phyloP scores from a whole-genome alignment of 2,888 invertebrate genomes.

The Allygus modestus region DNA sequence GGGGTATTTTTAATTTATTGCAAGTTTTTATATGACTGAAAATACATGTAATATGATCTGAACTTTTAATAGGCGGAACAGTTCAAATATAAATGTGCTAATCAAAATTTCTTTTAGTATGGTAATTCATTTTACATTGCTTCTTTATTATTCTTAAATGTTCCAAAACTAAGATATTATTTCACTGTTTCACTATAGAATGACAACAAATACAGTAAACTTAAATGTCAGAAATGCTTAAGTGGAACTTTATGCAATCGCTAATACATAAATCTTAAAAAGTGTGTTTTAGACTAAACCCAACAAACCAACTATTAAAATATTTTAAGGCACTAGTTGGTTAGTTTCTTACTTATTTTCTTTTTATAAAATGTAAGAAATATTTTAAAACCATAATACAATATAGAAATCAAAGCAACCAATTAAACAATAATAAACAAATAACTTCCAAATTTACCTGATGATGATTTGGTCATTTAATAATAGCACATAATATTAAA shows the following conservation, averaged over 20 bases:
- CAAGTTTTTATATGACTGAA: neutral
- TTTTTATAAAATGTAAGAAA: too few relatives aligned
- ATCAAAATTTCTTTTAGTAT: neutral
- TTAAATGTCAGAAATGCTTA: neutral
- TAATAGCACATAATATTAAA: too few relatives aligned
- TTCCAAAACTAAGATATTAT: neutral
- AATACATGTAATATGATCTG: neutral
- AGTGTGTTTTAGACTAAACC: neutral
- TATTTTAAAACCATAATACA: too few relatives aligned
- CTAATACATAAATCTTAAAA: neutral
- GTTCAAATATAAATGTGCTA: neutral
- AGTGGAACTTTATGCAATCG: neutral
- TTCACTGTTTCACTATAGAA: neutral
- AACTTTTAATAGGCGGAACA: neutral
- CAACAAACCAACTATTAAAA: neutral
- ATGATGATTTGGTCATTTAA: too few relatives aligned
- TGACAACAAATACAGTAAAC: neutral
- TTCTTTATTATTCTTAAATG: neutral
- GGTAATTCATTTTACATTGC: constrained; percentile 7
- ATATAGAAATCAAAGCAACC: too few relatives aligned
- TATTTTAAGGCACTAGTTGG: neutral
- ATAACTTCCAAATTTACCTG: too few relatives aligned
- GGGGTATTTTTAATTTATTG: neutral
- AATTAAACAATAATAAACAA: too few relatives aligned
- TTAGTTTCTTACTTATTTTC: neutral